Percentiles rank a stretch among this genome's conserved stretches.
Evolutionary conservation across 2,113 vertebrate species (phyloP).

Genomic region (Coptodon bakossiorum): DNA sequence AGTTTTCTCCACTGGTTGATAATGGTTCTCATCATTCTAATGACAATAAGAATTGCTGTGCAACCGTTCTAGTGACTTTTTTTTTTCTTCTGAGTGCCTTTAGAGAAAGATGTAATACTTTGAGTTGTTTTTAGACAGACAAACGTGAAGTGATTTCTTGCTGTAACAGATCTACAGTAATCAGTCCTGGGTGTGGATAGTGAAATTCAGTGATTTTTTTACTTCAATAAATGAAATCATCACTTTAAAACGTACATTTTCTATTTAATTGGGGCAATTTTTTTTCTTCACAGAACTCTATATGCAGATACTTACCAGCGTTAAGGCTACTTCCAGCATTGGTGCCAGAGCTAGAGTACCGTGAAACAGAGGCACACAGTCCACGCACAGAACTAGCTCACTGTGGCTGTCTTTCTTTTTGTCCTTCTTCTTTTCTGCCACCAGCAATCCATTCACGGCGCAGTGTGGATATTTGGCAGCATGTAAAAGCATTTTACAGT

Average conservation of each 20-base stretch:
- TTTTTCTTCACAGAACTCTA: not conserved
- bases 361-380: constrained; percentile 93
- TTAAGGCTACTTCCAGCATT: constrained; percentile 92
- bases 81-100: not conserved
- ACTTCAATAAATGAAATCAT: not conserved
- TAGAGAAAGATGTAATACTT: not conserved
- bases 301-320: constrained; percentile 75
- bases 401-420: constrained; percentile 70
- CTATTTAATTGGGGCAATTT: not conserved
- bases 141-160: not conserved
- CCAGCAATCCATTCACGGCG: constrained; percentile 87
- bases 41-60: not conserved
- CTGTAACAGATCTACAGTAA: not conserved
- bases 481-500: constrained; percentile 94
- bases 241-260: not conserved
- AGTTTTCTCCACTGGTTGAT: not conserved
- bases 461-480: constrained; percentile 89
- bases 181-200: not conserved
- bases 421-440: constrained; percentile 83
- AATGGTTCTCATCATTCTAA: not conserved
- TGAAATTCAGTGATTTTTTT: not conserved
- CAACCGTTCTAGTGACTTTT: not conserved
- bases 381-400: constrained; percentile 80
- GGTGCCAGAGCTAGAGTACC: constrained; percentile 88
- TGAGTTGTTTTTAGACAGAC: not conserved